Percentiles rank a stretch among this genome's conserved stretches.
phyloP scores from a whole-genome alignment of 2,797 vertebrate species.

The Bucorvus abyssinicus region DNA sequence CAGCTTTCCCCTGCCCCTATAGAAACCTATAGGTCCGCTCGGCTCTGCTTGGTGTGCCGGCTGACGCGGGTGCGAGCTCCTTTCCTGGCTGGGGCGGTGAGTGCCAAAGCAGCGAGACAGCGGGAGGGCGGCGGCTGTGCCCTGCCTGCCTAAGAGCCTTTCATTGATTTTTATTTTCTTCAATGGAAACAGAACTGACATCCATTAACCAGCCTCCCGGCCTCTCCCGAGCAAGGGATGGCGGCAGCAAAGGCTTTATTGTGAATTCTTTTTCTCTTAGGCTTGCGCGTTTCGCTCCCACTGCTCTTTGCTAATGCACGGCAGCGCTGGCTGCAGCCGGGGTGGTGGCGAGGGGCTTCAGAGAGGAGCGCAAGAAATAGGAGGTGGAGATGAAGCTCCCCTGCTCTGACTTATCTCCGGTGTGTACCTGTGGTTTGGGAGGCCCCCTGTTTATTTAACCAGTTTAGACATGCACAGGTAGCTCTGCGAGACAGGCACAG shows the following conservation, averaged over 20 bases:
- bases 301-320: neutral
- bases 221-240: neutral
- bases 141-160: conserved; percentile 60
- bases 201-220: conserved; percentile 54
- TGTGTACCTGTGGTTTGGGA: neutral
- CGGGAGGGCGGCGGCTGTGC: neutral
- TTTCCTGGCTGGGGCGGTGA: neutral
- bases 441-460: neutral
- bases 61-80: neutral
- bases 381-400: neutral
- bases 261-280: neutral
- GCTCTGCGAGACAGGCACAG: neutral
- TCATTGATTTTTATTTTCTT: conserved; percentile 74
- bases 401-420: neutral
- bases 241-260: neutral
- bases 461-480: neutral
- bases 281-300: neutral
- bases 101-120: neutral
- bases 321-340: neutral
- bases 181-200: conserved; percentile 61
- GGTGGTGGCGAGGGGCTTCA: neutral
- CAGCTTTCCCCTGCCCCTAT: neutral
- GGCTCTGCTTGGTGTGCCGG: neutral
- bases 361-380: neutral
- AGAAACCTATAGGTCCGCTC: neutral